Base-by-base conservation (phyloP, 1,140 invertebrate species). In the Lordiphosa mommai region DNA sequence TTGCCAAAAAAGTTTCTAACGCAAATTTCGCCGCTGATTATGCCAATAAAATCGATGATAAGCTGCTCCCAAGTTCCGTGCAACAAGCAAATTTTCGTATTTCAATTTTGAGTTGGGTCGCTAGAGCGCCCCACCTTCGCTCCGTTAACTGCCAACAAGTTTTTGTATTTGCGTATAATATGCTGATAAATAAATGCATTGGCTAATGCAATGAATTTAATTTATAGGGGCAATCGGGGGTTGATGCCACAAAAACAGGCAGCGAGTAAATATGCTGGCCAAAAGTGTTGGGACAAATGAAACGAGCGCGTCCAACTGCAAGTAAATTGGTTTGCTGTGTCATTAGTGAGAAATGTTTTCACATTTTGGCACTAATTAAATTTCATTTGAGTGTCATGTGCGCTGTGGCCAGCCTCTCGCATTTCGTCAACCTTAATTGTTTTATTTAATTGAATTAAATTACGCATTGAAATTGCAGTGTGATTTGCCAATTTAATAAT, bases 21-120 rank as follows among this genome's bases (percentile, higher is more conserved):
- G 63, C 74, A 80, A 79, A 80, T 80, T 79, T 73, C 72, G 34
- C 74, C 71, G 71, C 67, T 82, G 76, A 80, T 80, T 80, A 80
- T 80, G 76, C 71, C 76, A 80, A 80, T 80, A 84, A 80, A 80
- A 80, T 80, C 76, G 72, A 82, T 80, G 76, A 80, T 72, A 82
- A 84, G 74, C 61, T 30, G 29, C 16, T 46, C 50, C 30, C 23
- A 32, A 12, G 30, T 47, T 41, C 32, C 14, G 34, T 41, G 71
- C 71, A 76, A 73, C 65, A 73, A 80, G 74, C 66, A 9, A 23
- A 23, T 23, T 6, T 23, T 23, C 20, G 20, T 4, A 23, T 49
- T 29, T n/a, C 10, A 23, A 52, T 36, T 60, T 37, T 44, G 36
- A 40, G 51, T 23, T 23, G 20, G 20, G 20, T 23, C 20, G 20